phyloP scores from a whole-genome alignment of 2,113 vertebrate genomes.

The Myrmecophaga tridactyla region DNA sequence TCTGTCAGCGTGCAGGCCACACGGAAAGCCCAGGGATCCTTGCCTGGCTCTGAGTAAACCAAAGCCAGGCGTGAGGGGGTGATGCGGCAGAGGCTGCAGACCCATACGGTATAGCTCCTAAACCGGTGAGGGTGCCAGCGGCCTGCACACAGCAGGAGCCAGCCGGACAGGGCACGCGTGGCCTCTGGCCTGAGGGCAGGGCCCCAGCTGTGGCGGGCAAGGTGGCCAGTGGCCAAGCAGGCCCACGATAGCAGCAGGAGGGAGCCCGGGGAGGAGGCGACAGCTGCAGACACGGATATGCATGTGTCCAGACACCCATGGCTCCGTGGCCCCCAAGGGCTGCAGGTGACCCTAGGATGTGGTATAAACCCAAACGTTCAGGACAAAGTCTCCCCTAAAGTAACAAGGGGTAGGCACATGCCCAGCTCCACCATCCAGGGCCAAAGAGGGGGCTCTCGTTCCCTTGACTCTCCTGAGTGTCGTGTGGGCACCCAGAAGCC shows the following conservation, averaged over 20 bases:
- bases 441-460: neutral
- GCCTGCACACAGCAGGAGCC: neutral
- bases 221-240: neutral
- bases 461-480: neutral
- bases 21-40: neutral
- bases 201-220: neutral
- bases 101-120: neutral
- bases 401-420: neutral
- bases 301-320: neutral
- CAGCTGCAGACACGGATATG: neutral
- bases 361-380: slow-evolving; percentile 50
- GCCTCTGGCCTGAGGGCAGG: neutral
- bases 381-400: slow-evolving; percentile 58
- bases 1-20: neutral
- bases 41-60: neutral
- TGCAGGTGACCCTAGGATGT: neutral
- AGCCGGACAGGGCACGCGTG: neutral
- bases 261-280: neutral
- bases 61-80: neutral
- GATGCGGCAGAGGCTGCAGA: no score
- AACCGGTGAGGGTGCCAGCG: neutral
- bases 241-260: neutral
- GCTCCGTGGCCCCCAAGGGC: neutral
- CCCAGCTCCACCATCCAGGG: neutral
- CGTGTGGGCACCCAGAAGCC: neutral